Conservation (phyloP, 2,888 invertebrate genomes). For the Punctoribates punctum region DNA sequence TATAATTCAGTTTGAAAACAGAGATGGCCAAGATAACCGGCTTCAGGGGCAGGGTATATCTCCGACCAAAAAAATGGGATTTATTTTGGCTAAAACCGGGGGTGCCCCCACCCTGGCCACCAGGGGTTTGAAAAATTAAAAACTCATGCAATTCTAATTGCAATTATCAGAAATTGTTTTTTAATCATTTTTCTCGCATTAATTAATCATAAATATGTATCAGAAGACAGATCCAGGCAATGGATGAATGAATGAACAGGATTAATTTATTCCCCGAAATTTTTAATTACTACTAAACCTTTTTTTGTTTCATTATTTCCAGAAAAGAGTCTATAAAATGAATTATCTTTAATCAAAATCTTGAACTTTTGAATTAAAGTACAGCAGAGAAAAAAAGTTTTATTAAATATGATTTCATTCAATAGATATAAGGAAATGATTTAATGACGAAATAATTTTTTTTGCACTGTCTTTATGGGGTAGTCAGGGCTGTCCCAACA, state of each 20-base stretch:
- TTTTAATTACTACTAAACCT: not conserved
- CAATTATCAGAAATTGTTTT: not conserved
- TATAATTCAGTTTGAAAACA: not conserved
- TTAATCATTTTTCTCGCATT: not conserved
- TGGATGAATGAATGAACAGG: too few species aligned
- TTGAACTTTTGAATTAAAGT: not conserved
- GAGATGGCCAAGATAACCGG: not conserved
- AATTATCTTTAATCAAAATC: constrained; percentile 19
- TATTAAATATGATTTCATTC: too few species aligned
- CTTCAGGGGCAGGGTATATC: too few species aligned
- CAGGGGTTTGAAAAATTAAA: too few species aligned
- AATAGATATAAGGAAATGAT: constrained; percentile 14
- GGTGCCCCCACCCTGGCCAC: too few species aligned
- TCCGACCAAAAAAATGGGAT: too few species aligned
- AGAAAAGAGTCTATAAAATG: not conserved
- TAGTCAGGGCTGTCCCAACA: too few species aligned
- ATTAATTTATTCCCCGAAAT: not conserved
- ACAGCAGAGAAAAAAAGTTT: not conserved
- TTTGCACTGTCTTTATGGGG: too few species aligned
- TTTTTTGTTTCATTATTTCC: not conserved
- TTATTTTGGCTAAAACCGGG: too few species aligned
- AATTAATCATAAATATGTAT: not conserved
- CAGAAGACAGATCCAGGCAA: not conserved
- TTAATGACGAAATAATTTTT: not conserved
- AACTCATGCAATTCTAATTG: constrained; percentile 23